These are phyloP conservation scores for Melikaiella ostensackeni DNA, from an alignment of 2,888 invertebrate species.

Conservation along the genomic window DNA sequence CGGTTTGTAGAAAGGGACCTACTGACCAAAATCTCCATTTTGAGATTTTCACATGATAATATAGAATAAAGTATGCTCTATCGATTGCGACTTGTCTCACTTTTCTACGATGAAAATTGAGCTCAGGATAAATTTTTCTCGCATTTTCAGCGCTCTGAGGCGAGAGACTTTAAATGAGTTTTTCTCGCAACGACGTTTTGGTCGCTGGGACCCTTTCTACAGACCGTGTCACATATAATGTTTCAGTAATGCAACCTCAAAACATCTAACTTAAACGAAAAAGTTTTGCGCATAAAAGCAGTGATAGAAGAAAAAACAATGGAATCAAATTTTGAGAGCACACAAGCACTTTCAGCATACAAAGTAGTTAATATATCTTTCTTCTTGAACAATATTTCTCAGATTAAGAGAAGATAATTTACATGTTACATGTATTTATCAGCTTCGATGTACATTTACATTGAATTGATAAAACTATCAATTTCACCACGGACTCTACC, in stretches of 20 bases:
- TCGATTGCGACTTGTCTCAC: too few species aligned
- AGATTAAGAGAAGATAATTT: slow-evolving; percentile 11
- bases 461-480: slow-evolving; percentile 25
- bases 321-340: not conserved
- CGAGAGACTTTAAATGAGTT: too few species aligned
- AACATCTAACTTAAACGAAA: not conserved
- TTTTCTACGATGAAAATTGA: too few species aligned
- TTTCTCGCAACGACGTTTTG: too few species aligned
- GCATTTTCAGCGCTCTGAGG: too few species aligned
- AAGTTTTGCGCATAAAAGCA: not conserved
- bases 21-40: too few species aligned
- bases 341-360: slow-evolving; percentile 50
- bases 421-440: slow-evolving; percentile 18
- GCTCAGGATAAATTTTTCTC: too few species aligned
- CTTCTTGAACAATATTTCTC: slow-evolving; percentile 45
- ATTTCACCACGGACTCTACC: not conserved
- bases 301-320: not conserved
- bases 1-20: too few species aligned
- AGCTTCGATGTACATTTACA: slow-evolving; percentile 24
- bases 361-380: slow-evolving; percentile 52
- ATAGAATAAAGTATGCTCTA: too few species aligned
- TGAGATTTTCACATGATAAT: too few species aligned
- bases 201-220: too few species aligned
- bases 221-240: too few species aligned
- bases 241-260: not conserved